These are phyloP conservation scores for Erythrolamprus reginae DNA, from an alignment of 2,113 vertebrate genomes.

Conservation along the genomic window DNA sequence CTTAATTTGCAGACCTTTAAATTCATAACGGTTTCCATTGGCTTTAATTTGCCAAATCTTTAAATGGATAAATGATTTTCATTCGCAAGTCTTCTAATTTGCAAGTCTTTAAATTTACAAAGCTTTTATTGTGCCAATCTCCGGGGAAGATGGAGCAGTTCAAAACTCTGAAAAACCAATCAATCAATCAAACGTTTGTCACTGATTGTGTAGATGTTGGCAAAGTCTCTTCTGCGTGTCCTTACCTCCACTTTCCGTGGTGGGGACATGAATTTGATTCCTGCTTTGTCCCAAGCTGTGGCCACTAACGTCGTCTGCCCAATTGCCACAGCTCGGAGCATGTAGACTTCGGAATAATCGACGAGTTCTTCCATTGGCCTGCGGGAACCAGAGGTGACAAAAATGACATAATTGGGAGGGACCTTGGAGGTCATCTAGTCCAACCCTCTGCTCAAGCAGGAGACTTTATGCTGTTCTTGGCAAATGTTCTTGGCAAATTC, in stretches of 20 bases:
- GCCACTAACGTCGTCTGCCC: constrained; percentile 66
- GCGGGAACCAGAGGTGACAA: not conserved
- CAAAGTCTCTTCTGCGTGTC: not conserved
- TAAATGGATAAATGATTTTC: not conserved
- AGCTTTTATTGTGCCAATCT: not conserved
- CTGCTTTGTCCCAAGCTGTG: constrained; percentile 55
- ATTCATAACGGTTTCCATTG: not conserved
- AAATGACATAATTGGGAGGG: not conserved
- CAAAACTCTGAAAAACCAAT: not conserved
- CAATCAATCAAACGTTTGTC: not conserved
- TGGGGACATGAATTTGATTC: constrained; percentile 58
- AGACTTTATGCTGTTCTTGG: too few species aligned
- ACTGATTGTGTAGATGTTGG: not conserved
- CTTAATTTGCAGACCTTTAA: not conserved
- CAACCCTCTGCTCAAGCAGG: not conserved
- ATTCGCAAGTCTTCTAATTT: not conserved
- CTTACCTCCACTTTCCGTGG: constrained; percentile 62
- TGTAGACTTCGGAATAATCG: constrained; percentile 57
- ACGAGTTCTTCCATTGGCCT: constrained; percentile 57
- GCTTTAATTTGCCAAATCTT: not conserved
- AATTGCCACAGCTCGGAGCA: constrained; percentile 52
- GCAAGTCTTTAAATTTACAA: not conserved
- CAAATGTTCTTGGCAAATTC: too few species aligned
- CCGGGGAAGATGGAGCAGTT: not conserved
- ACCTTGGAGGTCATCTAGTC: not conserved